Evolutionary conservation across 2,113 vertebrate genomes (phyloP), one percentile per base, ranked within the genome.

Genomic region (Entelurus aequoreus): DNA sequence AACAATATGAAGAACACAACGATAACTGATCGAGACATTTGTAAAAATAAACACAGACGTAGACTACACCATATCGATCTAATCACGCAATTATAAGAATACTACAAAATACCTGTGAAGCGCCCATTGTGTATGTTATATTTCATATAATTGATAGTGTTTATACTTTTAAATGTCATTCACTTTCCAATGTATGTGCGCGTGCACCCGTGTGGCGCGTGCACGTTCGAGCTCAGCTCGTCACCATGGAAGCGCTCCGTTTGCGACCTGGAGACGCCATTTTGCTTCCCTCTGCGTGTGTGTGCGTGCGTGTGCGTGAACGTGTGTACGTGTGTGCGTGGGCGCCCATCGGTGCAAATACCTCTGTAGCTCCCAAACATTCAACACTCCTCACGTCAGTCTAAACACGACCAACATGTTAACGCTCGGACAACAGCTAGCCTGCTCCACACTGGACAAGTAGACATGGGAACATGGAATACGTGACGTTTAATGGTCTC

Each of bases 191-290:
- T 42, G 40, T 5, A 44, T 16, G 38, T 57, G 53, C 40, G 55
- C 40, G 58, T 60, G 44, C 58, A 47, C 47, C 21, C 21, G 21
- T 12, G 42, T 50, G 47, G 60, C 67, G 52, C 65, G 68, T 68
- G 63, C 66, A 74, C 62, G 28, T 28, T 3, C 1, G 47, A 61
- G 74, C 63, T 54, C 61, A 67, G 61, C 67, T 62, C 56, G 89
- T 92, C 89, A 77, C 90, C 90, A 92, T 92, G 90, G 91, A 85
- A 91, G 88, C 91, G 72, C 74, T 86, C 80, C 19, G 89, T 90
- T 89, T 90, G 88, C 87, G 78, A 90, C 85, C 77, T 78, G 72
- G 70, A 81, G 84, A 78, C 90, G 91, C 91, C 91, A 91, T 92
- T 92, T 92, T 91, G 86, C 75, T 37, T 61, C 14, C 60, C 48